Evolutionary conservation across 2,797 vertebrate genomes (phyloP), one percentile per base, ranked within the genome.

Genomic region (Sparus aurata): DNA sequence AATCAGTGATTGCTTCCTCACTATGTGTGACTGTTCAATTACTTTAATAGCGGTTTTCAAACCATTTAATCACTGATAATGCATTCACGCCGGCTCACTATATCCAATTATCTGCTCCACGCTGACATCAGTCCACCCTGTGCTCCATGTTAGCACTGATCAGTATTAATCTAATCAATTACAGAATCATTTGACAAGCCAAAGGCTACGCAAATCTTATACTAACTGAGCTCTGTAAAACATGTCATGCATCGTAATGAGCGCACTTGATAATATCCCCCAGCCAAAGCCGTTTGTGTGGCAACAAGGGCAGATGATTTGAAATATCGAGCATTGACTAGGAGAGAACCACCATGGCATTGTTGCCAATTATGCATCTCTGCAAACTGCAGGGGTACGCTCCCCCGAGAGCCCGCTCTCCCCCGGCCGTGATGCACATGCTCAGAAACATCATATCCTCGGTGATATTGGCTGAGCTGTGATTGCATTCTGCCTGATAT

Each of bases 141-240:
- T 83, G 89, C 85, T 86, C 81, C 80, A 86, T 73, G 91, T 93
- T 93, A 91, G 86, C 88, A 84, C 89, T 91, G 92, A 95, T 95
- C 94, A 92, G 88, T 93, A 95, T 94, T 95, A 95, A 95, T 94
- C 93, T 89, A 93, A 94, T 94, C 94, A 94, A 95, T 95, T 94
- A 95, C 77, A 82, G 85, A 93, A 94, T 94, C 92, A 93, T 94
- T 93, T 94, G 92, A 94, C 83, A 82, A 92, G 93, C 87, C 93
- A 94, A 91, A 92, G 93, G 95, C 90, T 92, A 94, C 88, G 85
- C 89, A 94, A 94, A 94, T 94, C 92, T 90, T 92, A 91, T 77
- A 89, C 87, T 87, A 87, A 92, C 90, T 86, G 87, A 89, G 87
- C 79, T 88, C 84, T 60, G 76, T 83, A 83, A 89, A 83, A 88